Evolutionary conservation across 1,140 invertebrate genomes (phyloP).

Genomic region (Ridgeia piscesae): DNA sequence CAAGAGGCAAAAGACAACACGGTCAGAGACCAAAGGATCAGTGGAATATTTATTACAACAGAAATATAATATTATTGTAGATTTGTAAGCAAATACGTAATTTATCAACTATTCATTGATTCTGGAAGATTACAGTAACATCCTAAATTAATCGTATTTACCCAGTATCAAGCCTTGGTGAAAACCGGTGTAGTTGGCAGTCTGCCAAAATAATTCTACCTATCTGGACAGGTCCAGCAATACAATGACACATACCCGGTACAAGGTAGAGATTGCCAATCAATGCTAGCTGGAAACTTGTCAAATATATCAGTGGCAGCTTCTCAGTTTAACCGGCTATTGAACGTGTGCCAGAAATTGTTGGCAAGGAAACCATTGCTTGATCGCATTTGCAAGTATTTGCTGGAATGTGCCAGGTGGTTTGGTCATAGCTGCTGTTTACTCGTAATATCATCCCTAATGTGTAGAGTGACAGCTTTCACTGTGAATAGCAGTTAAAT

Average conservation of each 20-base stretch:
- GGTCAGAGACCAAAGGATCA: neutral
- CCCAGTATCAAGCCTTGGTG: neutral
- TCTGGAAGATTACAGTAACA: neutral
- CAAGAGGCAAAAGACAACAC: no score
- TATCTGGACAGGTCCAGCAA: neutral
- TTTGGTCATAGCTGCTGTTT: neutral
- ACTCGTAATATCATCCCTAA: neutral
- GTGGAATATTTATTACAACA: neutral
- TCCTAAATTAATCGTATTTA: neutral
- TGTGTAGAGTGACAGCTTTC: neutral
- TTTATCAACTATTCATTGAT: neutral
- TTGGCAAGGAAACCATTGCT: neutral
- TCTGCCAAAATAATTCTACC: neutral
- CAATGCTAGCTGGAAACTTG: neutral
- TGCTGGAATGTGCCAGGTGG: neutral
- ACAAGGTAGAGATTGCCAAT: neutral
- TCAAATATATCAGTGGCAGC: neutral
- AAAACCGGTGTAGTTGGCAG: neutral
- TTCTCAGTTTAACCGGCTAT: neutral
- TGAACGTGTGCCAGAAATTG: neutral
- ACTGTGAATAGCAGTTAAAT: neutral
- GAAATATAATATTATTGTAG: no score
- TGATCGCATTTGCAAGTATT: neutral
- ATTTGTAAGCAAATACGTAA: neutral
- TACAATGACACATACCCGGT: neutral